Conservation (phyloP, 2,888 invertebrate genomes). For the Periphyllus acericola region DNA sequence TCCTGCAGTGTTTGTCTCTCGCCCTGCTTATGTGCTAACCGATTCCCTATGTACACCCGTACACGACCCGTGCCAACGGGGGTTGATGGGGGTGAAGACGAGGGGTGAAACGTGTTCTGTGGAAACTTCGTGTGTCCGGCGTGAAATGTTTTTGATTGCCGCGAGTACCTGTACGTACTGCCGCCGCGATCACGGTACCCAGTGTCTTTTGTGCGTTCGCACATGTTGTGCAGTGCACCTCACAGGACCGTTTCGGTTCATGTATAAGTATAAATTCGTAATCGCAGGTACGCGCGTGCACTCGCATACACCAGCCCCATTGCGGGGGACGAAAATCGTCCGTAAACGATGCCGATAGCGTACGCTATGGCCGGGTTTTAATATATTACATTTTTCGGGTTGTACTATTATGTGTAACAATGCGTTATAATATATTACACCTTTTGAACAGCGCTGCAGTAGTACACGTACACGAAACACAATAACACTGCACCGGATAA, state of each 20-base stretch:
- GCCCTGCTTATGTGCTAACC: not conserved
- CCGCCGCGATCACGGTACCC: too few relatives aligned
- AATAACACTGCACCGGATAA: not conserved
- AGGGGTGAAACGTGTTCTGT: not conserved
- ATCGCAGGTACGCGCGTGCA: not conserved
- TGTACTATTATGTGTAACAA: not conserved
- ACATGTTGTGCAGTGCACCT: too few relatives aligned
- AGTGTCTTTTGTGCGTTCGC: not conserved
- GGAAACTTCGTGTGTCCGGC: not conserved
- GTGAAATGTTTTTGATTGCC: not conserved
- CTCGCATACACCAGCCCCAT: not conserved
- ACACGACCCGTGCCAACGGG: not conserved
- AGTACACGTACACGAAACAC: not conserved
- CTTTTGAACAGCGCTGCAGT: not conserved
- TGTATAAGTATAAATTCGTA: not conserved
- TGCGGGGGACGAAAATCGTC: not conserved
- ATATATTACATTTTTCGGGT: not conserved
- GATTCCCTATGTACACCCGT: not conserved
- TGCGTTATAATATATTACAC: not conserved
- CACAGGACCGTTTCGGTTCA: not conserved
- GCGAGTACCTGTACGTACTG: not conserved
- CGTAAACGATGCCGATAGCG: not conserved
- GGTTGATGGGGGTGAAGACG: not conserved
- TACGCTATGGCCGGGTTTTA: not conserved
- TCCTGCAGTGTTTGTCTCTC: not conserved